Evolutionary conservation across 2,797 vertebrate species (phyloP), one percentile per base, ranked within the genome.

Genomic region (Cyclopterus lumpus): DNA sequence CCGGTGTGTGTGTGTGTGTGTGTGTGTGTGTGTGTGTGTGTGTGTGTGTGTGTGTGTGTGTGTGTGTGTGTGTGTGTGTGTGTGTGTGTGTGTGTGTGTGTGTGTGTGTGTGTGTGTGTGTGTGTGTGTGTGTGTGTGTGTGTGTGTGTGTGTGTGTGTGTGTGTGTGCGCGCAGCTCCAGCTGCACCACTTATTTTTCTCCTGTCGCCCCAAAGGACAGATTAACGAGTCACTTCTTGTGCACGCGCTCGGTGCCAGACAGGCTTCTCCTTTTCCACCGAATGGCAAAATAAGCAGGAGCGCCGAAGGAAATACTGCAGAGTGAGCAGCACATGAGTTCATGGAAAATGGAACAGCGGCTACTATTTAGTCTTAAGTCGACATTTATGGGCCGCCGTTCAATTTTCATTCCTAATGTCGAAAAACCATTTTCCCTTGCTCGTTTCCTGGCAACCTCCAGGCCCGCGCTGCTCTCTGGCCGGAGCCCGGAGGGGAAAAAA

Each of bases 341-440:
- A 96, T 94, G 95, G 95, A 95, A 95, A 96, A 95, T 85, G 72
- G 86, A 90, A 95, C 95, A 93, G 87, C 84, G 90, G 46, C 79
- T 92, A 92, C 94, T 92, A 91, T 94, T 95, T 93, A 92, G 87
- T 83, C 91, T 90, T 92, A 89, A 85, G 91, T 93, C 86, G 83
- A 94, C 91, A 91, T 94, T 96, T 95, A 95, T 96, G 93, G 94
- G 93, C 92, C 88, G 10, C 60, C 1, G 77, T 87, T 92, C 88
- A 90, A 78, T 75, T 85, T 92, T 94, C 93, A 91, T 91, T 88
- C 89, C 93, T 94, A 92, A 89, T 93, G 93, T 92, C 94, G 94
- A 95, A 94, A 95, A 95, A 95, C 94, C 95, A 94, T 92, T 95
- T 95, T 93, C 40, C 80, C 38, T 60, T 93, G 92, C 94, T 94